Conservation (phyloP, 1,140 invertebrate species). For the Drosophila nikananu region DNA sequence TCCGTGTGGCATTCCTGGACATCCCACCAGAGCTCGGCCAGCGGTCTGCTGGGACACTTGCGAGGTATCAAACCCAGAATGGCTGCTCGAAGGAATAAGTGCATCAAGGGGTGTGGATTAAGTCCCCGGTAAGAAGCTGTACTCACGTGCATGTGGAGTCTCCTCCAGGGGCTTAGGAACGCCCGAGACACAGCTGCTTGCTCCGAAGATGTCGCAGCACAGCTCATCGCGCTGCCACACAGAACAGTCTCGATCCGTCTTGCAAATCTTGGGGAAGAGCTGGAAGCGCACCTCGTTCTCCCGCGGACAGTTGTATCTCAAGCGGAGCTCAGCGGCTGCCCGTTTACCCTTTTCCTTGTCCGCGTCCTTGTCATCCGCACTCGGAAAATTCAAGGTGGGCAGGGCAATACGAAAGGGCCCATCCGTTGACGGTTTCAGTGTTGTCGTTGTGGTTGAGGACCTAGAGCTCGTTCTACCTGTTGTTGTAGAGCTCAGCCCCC, state of each 20-base stretch:
- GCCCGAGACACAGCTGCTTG: conserved; percentile 87
- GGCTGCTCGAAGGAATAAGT: conserved; percentile 82
- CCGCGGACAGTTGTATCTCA: conserved; percentile 86
- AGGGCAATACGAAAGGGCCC: conserved; percentile 81
- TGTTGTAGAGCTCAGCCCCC: conserved; percentile 1
- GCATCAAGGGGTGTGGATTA: not conserved
- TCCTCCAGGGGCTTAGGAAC: conserved; percentile 86
- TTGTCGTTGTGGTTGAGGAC: conserved; percentile 59
- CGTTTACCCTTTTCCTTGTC: conserved; percentile 78
- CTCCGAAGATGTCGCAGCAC: conserved; percentile 86
- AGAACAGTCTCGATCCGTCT: conserved; percentile 86
- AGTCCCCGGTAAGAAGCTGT: not conserved
- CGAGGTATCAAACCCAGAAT: conserved; percentile 88
- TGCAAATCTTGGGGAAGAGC: conserved; percentile 87
- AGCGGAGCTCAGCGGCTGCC: conserved; percentile 53
- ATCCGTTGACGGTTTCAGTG: conserved; percentile 56
- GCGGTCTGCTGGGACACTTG: conserved; percentile 88
- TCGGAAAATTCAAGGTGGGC: conserved; percentile 79
- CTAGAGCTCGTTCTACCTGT: not conserved
- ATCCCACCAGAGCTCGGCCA: conserved; percentile 89
- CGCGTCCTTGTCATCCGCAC: conserved; percentile 45
- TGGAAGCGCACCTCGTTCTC: conserved; percentile 85
- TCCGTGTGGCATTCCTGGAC: conserved; percentile 89
- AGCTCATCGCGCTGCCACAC: conserved; percentile 86
- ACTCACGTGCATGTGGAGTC: conserved; percentile 87